Evolutionary conservation across 2,797 vertebrate species (phyloP).

Genomic region (Eupleurogrammus muticus): DNA sequence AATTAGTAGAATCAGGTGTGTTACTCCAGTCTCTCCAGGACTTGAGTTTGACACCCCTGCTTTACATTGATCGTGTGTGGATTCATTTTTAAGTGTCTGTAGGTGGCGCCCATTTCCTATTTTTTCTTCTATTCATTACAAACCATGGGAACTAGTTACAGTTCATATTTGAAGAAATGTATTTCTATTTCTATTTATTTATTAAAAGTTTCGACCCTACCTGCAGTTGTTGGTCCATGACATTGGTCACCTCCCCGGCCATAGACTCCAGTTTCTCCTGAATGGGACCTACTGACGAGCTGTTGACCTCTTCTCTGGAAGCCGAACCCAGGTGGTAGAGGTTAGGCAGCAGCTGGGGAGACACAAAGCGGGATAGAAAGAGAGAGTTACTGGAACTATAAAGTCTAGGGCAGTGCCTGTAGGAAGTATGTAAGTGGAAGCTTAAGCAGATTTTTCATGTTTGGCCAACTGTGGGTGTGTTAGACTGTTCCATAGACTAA

Average conservation of each 20-base stretch:
- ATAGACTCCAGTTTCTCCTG: slow-evolving; percentile 96
- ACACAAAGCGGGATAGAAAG: neutral
- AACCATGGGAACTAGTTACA: neutral
- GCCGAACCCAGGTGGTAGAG: slow-evolving; percentile 92
- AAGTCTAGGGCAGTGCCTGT: too few species aligned
- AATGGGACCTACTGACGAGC: slow-evolving; percentile 89
- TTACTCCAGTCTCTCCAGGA: too few species aligned
- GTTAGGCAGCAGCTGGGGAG: slow-evolving; percentile 91
- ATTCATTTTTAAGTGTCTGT: neutral
- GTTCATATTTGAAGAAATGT: neutral
- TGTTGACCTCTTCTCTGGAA: slow-evolving; percentile 88
- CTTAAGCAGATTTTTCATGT: neutral
- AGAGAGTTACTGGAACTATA: neutral
- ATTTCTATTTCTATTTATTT: neutral
- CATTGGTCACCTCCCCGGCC: slow-evolving; percentile 95
- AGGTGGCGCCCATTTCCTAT: neutral
- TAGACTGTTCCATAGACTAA: too few species aligned
- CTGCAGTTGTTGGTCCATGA: slow-evolving; percentile 97
- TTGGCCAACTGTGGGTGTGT: too few species aligned
- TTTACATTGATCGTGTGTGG: neutral
- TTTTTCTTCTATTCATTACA: slow-evolving; percentile 4
- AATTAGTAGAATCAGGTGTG: too few species aligned
- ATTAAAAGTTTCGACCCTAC: slow-evolving; percentile 65
- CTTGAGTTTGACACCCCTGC: too few species aligned
- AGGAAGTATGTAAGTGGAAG: too few species aligned